Base-by-base conservation (phyloP, 2,113 vertebrate genomes). In the Brachionichthys hirsutus region DNA sequence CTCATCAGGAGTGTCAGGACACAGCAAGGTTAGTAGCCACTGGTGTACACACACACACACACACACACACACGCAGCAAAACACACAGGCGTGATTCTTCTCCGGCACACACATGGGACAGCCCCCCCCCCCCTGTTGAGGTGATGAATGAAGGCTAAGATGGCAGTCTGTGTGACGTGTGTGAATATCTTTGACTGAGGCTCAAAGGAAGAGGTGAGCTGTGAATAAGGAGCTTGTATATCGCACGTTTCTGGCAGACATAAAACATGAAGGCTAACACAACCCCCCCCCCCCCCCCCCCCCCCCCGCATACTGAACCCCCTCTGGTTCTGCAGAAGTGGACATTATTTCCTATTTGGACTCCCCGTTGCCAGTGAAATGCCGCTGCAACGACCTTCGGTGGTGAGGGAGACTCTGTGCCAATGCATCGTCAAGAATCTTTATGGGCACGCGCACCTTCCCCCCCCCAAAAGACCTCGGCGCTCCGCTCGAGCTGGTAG, bases 1-100 rank as follows among this genome's bases (percentile, higher is more conserved):
- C 94, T 96, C 95, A 98, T 97, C 96, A 96, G 93, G 93, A 95
- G 94, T 94, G 94, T 97, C 94, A 97, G 96, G 95, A 96, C 96
- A 94, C 93, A 93, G 93, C 95, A 98, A 98, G 95, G 96, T 98
- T 96, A 98, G 95, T 92, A 93, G 94, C 94, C 93, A 94, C 92
- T 90, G 92, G 85, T 93, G 94, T 90, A 91, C 70, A 72, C 70
- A 91, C 89, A 89, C 90, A 81, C 75, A 73, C 53, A 63, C 64
- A 54, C 61, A 89, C 68, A 62, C 51, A 69, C 48, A 44, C 36
- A 20, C 14, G 67, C 51, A 50, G 41, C 58, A 44, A 67, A 49
- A 45, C 53, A 42, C 19, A 34, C 35, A 59, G 56, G 59, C 41
- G n/a, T n/a, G n/a, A n/a, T n/a, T n/a, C n/a, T n/a, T n/a, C n/a